Conservation (phyloP, 2,797 vertebrate species). For the Coreius guichenoti region DNA sequence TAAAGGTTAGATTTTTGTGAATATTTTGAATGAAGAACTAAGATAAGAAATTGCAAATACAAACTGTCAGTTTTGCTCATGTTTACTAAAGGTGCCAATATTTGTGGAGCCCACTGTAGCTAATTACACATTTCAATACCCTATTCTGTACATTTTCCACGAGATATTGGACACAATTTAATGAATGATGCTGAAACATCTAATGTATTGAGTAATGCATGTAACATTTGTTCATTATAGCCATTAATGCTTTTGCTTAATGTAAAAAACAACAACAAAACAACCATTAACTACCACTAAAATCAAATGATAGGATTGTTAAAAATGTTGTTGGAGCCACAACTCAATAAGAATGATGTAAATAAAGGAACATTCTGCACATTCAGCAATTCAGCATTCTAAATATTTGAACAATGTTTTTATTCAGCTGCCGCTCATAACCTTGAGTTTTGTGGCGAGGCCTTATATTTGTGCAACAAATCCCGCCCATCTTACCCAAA, state of each 20-base stretch:
- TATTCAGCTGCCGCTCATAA: neutral
- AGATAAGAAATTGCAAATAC: no score
- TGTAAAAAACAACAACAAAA: neutral
- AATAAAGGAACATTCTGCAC: neutral
- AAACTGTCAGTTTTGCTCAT: neutral
- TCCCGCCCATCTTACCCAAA: constrained; percentile 26
- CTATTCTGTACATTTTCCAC: neutral
- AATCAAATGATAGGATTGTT: neutral
- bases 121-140: neutral
- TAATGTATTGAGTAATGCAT: neutral
- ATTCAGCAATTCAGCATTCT: neutral
- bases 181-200: neutral
- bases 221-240: neutral
- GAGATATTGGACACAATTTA: neutral
- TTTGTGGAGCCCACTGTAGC: neutral
- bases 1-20: no score
- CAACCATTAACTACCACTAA: neutral
- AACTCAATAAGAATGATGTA: neutral
- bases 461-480: neutral
- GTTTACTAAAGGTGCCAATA: neutral
- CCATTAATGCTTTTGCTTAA: neutral
- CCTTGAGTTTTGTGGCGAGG: neutral
- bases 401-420: neutral
- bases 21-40: no score
- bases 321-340: neutral